Evolutionary conservation across 2,797 vertebrate species (phyloP), one percentile per base, ranked within the genome.

Genomic region (Sebastes ruberrimus): DNA sequence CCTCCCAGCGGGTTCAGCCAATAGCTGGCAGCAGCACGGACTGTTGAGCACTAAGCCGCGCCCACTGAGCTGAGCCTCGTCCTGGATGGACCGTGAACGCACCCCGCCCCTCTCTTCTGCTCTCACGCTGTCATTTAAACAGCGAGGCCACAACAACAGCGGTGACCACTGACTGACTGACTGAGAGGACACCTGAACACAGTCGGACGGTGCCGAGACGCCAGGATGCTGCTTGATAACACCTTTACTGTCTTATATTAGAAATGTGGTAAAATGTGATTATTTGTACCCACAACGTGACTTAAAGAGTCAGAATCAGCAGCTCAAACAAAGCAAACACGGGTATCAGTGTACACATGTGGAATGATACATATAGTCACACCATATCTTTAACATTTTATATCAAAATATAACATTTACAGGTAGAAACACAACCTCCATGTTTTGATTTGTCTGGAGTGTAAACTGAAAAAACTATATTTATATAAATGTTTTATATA

Each of bases 91-190:
- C 78, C 74, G 0, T 55, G 65, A 67, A 82, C 74, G 65, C 68
- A 60, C 78, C 81, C 46, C 80, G 74, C 72, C 70, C 76, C 71
- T 69, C 72, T 46, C 20, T 1, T 25, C 84, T 76, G 69, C 87
- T 93, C 92, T 92, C 88, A 92, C 92, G 90, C 90, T 91, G 90
- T 93, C 92, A 92, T 73, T 77, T 80, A 73, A 89, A 83, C 77
- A 69, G 25, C 7, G 57, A 74, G 71, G 66, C 66, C 74, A 35
- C 61, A 77, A 83, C 71, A 77, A 71, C 55, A 69, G 27, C 27
- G 35, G 57, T 59, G 56, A 67, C 14, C 71, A 22, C 38, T 16
- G 38, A 38, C 35, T 38, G 33, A 35, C 42, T 1, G n/a, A 76
- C 27, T 18, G 59, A 4, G 13, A 46, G 57, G 38, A 56, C 22